Percentiles rank a stretch among this genome's conserved stretches.
Conservation (phyloP, 2,888 invertebrate species). For the Amiota communis region DNA sequence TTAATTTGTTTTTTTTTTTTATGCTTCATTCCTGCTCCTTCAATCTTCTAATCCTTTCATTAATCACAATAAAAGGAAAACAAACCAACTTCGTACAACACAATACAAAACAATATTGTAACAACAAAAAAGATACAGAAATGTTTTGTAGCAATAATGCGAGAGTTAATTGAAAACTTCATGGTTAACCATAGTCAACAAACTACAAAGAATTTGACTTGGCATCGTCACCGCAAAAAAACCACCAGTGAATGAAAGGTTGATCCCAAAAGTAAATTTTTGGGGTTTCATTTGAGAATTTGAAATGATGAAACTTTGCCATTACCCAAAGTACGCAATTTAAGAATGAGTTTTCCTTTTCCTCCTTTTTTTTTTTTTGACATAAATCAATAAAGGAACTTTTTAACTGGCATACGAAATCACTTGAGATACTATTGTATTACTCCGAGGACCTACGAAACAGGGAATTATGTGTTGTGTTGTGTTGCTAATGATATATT, state of each 20-base stretch:
- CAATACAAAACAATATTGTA: neutral
- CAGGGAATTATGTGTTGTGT: neutral
- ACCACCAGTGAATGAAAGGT: too few relatives aligned
- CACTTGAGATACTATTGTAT: neutral
- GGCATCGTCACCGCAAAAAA: too few relatives aligned
- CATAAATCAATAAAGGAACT: neutral
- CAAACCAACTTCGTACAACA: conserved; percentile 22
- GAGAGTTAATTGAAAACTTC: neutral
- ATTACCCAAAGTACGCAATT: too few relatives aligned
- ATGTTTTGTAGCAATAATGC: too few relatives aligned
- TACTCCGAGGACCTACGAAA: too few relatives aligned
- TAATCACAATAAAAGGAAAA: conserved; percentile 16
- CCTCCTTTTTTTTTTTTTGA: neutral
- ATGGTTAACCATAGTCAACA: neutral
- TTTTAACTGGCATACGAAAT: conserved; percentile 4
- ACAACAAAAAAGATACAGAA: neutral
- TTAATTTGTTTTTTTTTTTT: neutral
- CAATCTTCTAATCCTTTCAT: conserved; percentile 9
- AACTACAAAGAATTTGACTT: too few relatives aligned
- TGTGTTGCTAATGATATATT: conserved; percentile 55
- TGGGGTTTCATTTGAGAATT: too few relatives aligned
- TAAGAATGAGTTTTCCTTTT: too few relatives aligned
- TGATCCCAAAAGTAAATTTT: too few relatives aligned
- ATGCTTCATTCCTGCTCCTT: neutral
- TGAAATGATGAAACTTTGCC: too few relatives aligned